A percentile compares a stretch with the other conserved stretches of the same genome.
Evolutionary conservation across 1,140 invertebrate genomes (phyloP).

Genomic region (Reticulitermes speratus): DNA sequence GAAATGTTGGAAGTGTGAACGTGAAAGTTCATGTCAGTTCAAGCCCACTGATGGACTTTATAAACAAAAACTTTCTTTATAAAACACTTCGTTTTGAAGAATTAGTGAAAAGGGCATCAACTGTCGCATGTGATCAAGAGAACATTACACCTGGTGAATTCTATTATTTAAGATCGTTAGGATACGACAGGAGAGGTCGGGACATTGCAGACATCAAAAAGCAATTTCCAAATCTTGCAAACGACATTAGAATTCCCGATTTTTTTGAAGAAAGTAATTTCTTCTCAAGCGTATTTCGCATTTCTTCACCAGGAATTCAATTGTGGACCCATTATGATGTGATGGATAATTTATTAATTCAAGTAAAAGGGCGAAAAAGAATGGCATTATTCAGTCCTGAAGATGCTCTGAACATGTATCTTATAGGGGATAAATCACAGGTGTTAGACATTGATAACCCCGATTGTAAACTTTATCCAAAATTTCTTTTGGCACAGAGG

Average conservation of each 20-base stretch:
- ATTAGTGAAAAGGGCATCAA: conserved; percentile 48
- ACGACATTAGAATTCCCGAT: conserved; percentile 52
- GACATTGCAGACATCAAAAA: conserved; percentile 53
- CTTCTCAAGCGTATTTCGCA: conserved; percentile 61
- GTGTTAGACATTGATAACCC: conserved; percentile 59
- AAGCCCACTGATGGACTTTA: conserved; percentile 53
- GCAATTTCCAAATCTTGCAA: conserved; percentile 53
- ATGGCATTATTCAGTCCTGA: conserved; percentile 55
- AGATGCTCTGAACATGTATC: conserved; percentile 55
- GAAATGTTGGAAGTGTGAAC: conserved; percentile 44
- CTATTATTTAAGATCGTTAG: conserved; percentile 59
- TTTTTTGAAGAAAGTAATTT: conserved; percentile 50
- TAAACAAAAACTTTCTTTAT: conserved; percentile 59
- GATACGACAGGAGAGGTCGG: conserved; percentile 53
- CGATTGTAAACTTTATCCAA: conserved; percentile 52
- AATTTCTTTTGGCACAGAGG: conserved; percentile 48
- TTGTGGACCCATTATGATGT: conserved; percentile 67
- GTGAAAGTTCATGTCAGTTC: conserved; percentile 57
- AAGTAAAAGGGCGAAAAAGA: conserved; percentile 55
- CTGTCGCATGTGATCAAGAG: conserved; percentile 40
- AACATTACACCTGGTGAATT: conserved; percentile 47
- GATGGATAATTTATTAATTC: conserved; percentile 61
- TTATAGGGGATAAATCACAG: conserved; percentile 60
- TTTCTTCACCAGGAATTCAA: conserved; percentile 52
- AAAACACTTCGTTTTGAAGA: conserved; percentile 53